phyloP scores from a whole-genome alignment of 2,797 vertebrate species.

The Typhlichthys subterraneus region DNA sequence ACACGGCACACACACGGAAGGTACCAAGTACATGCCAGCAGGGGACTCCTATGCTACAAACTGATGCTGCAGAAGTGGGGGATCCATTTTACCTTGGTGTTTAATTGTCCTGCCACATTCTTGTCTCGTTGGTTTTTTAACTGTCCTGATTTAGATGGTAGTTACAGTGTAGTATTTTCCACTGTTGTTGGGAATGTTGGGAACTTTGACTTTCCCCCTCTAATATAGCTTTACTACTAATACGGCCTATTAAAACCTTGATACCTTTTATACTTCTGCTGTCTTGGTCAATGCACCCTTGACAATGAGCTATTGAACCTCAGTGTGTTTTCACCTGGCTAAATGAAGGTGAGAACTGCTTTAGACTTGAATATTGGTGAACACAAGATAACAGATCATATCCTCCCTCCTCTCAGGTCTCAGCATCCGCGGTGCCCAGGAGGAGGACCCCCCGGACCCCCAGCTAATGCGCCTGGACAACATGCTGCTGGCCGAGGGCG shows the following conservation, averaged over 20 bases:
- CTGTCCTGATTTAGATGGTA: neutral
- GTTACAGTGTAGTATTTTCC: neutral
- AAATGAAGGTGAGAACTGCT: too few relatives aligned
- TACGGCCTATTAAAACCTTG: neutral
- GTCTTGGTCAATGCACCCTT: too few relatives aligned
- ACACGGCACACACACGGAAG: conserved; percentile 55
- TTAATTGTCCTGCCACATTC: conserved; percentile 65
- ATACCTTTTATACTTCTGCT: too few relatives aligned
- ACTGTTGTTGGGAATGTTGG: neutral
- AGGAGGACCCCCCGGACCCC: conserved; percentile 94
- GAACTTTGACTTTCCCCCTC: neutral
- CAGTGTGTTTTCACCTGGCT: too few relatives aligned
- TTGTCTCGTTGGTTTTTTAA: neutral
- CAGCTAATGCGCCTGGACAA: conserved; percentile 99
- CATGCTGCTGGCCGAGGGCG: conserved; percentile 98
- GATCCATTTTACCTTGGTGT: conserved; percentile 25
- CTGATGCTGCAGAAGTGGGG: conserved; percentile 42
- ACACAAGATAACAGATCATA: conserved; percentile 13
- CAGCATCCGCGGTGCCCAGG: conserved; percentile 95
- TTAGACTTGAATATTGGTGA: neutral
- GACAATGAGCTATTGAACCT: too few relatives aligned
- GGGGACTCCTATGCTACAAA: conserved; percentile 44
- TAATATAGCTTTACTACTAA: neutral
- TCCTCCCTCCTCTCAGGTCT: conserved; percentile 81
- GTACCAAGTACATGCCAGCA: conserved; percentile 65